phyloP scores from a whole-genome alignment of 2,113 vertebrate genomes.

The Dicrurus megarhynchus region DNA sequence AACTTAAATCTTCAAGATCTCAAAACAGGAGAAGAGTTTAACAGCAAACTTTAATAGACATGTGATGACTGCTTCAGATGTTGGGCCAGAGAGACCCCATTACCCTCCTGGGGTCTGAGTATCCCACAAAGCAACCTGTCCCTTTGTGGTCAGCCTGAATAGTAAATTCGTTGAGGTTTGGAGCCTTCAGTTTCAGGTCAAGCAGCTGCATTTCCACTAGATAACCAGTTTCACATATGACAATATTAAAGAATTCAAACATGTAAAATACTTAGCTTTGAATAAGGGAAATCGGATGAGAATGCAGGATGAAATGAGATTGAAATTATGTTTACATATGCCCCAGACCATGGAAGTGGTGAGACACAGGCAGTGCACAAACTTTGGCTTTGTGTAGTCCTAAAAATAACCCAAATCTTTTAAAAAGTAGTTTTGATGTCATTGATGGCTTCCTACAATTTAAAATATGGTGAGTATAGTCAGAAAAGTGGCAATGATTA shows the following conservation, averaged over 20 bases:
- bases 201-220: neutral
- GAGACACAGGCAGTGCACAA: neutral
- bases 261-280: neutral
- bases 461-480: neutral
- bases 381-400: neutral
- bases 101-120: neutral
- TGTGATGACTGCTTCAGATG: neutral
- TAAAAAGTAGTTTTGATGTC: neutral
- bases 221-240: neutral
- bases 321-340: accelerated
- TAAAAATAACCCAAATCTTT: neutral
- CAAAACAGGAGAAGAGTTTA: neutral
- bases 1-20: neutral
- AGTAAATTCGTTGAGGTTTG: neutral
- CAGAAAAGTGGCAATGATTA: neutral
- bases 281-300: neutral
- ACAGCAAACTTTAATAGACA: neutral
- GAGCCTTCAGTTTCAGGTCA: neutral
- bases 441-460: neutral
- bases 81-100: accelerated
- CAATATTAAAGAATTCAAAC: neutral
- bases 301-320: neutral
- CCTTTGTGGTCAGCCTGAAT: neutral
- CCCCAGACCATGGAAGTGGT: neutral
- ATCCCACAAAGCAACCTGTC: neutral